These are phyloP conservation scores for Spheniscus mendiculus DNA, from an alignment of 2,113 vertebrate genomes.

Conservation along the genomic window DNA sequence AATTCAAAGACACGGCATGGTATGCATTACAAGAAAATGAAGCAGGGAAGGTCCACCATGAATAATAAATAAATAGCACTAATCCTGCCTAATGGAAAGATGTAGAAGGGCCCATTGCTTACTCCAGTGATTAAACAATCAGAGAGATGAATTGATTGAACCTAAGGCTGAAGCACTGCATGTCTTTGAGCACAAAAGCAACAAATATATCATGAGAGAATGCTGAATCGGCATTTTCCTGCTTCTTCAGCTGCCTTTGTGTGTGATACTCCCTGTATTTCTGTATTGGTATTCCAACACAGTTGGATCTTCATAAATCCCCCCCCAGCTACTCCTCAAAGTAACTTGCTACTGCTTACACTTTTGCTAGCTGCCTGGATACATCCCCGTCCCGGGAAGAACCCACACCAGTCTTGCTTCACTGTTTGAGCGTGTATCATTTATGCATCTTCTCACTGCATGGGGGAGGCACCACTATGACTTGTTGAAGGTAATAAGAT, in stretches of 20 bases:
- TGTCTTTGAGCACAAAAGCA: not conserved
- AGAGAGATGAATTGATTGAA: not conserved
- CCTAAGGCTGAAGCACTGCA: not conserved
- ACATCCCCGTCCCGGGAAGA: not conserved
- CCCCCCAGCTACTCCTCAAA: not conserved
- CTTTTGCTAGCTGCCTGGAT: not conserved
- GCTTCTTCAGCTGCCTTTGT: not conserved
- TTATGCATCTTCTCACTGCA: not conserved
- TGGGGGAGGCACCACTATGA: not conserved
- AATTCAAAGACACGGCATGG: rapidly evolving
- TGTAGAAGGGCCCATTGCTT: not conserved
- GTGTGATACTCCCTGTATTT: not conserved
- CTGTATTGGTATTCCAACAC: not conserved
- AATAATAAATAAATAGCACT: not conserved
- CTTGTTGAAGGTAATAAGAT: not conserved
- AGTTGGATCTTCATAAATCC: not conserved
- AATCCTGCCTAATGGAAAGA: not conserved
- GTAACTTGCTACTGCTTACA: not conserved
- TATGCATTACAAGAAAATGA: not conserved
- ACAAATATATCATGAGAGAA: not conserved
- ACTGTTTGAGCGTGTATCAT: not conserved
- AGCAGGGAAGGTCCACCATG: rapidly evolving
- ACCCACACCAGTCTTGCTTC: not conserved
- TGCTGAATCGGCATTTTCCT: not conserved
- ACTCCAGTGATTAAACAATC: not conserved